Evolutionary conservation across 2,113 vertebrate species (phyloP).

Genomic region (Eubucco bourcierii): DNA sequence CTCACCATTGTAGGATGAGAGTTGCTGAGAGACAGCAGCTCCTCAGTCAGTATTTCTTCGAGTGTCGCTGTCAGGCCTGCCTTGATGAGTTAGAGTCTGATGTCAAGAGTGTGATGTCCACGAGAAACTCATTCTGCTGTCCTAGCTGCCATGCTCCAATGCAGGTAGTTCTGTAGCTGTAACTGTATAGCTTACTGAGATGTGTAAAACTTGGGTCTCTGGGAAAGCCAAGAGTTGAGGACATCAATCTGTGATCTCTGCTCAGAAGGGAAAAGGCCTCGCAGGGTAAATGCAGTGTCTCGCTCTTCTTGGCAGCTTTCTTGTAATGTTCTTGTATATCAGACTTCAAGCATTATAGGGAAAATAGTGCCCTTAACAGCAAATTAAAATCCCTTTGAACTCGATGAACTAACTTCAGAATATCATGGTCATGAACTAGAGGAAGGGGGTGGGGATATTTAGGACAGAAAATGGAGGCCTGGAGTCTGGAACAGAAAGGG

Average conservation of each 20-base stretch:
- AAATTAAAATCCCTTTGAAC: neutral
- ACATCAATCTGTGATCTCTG: neutral
- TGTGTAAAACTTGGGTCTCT: neutral
- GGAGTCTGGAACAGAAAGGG: neutral
- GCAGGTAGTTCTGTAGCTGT: slow-evolving; percentile 60
- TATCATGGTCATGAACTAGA: neutral
- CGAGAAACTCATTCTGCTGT: slow-evolving; percentile 78
- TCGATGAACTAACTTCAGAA: neutral
- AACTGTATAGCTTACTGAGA: fast-evolving
- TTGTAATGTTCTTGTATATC: neutral
- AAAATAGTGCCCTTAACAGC: neutral
- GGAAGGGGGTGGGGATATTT: neutral
- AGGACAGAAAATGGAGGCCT: neutral
- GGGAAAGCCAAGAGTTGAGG: neutral
- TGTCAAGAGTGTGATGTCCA: neutral
- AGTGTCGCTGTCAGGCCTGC: slow-evolving; percentile 85
- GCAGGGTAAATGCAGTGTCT: neutral
- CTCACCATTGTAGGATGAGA: slow-evolving; percentile 82
- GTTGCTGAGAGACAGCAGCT: slow-evolving; percentile 80
- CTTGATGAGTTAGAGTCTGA: slow-evolving; percentile 39
- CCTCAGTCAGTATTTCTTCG: slow-evolving; percentile 90
- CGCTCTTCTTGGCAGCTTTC: neutral
- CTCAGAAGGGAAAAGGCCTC: neutral
- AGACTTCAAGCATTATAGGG: neutral
- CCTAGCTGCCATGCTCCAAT: slow-evolving; percentile 61